Conservation (phyloP, 1,140 invertebrate genomes). For the Onthophagus taurus region DNA sequence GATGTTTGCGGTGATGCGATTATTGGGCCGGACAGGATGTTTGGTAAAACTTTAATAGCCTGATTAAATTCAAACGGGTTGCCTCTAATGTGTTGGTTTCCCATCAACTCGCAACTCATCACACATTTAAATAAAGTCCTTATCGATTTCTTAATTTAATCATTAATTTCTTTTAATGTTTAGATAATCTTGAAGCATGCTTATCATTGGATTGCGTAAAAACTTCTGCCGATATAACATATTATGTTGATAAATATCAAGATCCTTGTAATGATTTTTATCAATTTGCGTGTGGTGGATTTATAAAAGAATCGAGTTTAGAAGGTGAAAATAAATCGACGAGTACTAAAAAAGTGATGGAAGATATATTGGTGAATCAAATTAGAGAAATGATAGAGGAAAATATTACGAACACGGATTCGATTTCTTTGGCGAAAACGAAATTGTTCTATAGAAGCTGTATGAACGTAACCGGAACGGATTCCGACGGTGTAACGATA, state of each 20-base stretch:
- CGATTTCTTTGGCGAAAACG: slow-evolving; percentile 10
- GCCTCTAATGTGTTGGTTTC: no score
- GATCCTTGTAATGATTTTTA: slow-evolving; percentile 89
- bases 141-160: no score
- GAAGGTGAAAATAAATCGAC: slow-evolving; percentile 15
- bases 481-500: slow-evolving; percentile 35
- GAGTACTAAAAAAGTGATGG: slow-evolving; percentile 18
- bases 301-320: slow-evolving; percentile 21
- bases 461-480: slow-evolving; percentile 27
- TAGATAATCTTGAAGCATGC: slow-evolving; percentile 20
- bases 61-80: no score
- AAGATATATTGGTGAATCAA: slow-evolving; percentile 19
- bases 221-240: slow-evolving; percentile 21
- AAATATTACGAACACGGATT: slow-evolving; percentile 17
- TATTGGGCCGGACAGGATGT: no score
- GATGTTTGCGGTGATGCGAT: no score
- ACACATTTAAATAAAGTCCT: no score
- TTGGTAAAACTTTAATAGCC: no score
- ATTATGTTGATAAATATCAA: slow-evolving; percentile 62
- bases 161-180: no score
- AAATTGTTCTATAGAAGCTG: slow-evolving; percentile 27
- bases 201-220: slow-evolving; percentile 19
- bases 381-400: slow-evolving; percentile 26
- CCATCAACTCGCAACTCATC: no score
- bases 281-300: slow-evolving; percentile 68